phyloP scores from a whole-genome alignment of 92 coral and sea anemone genomes.

The Plumapathes pennacea region DNA sequence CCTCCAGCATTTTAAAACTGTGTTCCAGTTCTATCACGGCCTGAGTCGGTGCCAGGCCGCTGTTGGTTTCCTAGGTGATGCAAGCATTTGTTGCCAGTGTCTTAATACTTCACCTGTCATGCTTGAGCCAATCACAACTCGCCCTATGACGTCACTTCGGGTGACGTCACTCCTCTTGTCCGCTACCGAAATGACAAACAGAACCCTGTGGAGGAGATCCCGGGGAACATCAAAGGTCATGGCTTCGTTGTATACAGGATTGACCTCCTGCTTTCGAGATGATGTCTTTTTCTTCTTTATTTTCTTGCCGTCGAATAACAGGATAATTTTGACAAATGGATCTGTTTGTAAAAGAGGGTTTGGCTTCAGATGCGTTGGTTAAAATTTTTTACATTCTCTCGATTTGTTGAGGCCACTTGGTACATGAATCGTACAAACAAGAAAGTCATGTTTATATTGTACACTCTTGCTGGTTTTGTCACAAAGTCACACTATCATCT shows the following conservation, averaged over 20 bases:
- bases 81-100: conserved; percentile 98
- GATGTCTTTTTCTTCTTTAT: conserved; percentile 93
- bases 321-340: conserved; percentile 92
- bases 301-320: conserved; percentile 89
- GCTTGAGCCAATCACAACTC: conserved; percentile 96
- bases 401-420: no score
- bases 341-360: conserved; percentile 44
- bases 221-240: conserved; percentile 95
- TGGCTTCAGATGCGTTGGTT: no score
- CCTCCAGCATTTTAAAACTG: no score
- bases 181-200: conserved; percentile 89
- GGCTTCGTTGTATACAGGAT: conserved; percentile 95
- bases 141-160: conserved; percentile 90
- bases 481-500: no score
- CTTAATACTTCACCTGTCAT: conserved; percentile 81
- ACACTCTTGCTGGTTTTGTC: no score
- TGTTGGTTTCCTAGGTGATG: conserved; percentile 86
- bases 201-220: conserved; percentile 74
- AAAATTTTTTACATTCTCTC: no score
- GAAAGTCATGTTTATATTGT: no score
- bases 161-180: conserved; percentile 77
- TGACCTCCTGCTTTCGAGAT: conserved; percentile 70
- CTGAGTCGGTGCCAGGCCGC: conserved; percentile 95
- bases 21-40: conserved; percentile 10
- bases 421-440: no score